Conservation (phyloP, 2,113 vertebrate genomes). For the Machaerirhynchus nigripectus region DNA sequence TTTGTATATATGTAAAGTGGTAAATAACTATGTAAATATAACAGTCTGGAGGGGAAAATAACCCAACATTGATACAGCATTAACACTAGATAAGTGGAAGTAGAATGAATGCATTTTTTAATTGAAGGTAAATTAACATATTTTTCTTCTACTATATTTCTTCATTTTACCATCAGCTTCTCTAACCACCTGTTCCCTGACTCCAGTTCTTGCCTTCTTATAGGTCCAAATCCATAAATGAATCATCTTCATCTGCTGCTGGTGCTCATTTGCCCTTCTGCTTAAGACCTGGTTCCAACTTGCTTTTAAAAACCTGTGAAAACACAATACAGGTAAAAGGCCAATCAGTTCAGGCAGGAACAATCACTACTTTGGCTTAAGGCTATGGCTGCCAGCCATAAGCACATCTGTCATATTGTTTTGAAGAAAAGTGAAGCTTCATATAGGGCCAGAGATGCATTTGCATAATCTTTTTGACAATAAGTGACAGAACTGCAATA, state of each 20-base stretch:
- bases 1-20: neutral
- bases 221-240: neutral
- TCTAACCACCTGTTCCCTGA: neutral
- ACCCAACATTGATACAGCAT: neutral
- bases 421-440: constrained; percentile 19
- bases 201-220: neutral
- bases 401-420: constrained; percentile 17
- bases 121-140: neutral
- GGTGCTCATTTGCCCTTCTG: neutral
- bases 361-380: neutral
- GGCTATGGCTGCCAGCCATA: constrained; percentile 8
- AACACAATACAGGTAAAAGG: constrained; percentile 20
- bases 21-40: neutral
- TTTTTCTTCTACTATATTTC: neutral
- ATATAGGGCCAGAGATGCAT: constrained; percentile 4
- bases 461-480: constrained; percentile 45
- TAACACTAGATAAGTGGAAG: neutral
- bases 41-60: neutral
- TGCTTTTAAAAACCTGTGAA: neutral
- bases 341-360: neutral
- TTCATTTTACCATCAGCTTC: neutral
- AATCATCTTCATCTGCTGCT: neutral
- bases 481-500: neutral
- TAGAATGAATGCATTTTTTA: neutral
- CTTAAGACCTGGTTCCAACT: neutral